Base-by-base conservation (phyloP, 2,113 vertebrate species). In the Tragulus kanchil region DNA sequence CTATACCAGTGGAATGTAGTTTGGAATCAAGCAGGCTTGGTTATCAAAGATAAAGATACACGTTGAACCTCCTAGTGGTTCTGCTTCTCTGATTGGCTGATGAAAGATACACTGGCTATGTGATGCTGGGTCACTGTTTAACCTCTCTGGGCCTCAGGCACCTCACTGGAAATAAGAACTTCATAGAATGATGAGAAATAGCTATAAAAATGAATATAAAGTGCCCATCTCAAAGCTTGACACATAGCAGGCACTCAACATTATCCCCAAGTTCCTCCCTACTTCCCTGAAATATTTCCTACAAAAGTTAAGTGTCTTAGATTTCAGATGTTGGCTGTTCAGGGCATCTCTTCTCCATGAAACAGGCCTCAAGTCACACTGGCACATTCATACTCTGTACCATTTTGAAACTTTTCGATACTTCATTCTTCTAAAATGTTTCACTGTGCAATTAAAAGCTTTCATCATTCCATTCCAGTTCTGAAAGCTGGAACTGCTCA, bases 21-120 rank as follows among this genome's bases (percentile, higher is more conserved):
- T 86, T 79, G 90, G 95, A 95, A 90, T 89, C 61, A 91, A 86
- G 83, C 77, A 90, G 36, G 8, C 59, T 85, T 31, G 10, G 28
- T 84, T 94, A 86, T 89, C 58, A 65, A 84, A 62, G 42, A 77
- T 67, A 59, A 45, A 94, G 54, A 81, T 54, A 81, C 28, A 52
- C 36, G 36, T 36, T 36, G 36, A 36, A 36, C 8, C 45, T 77
- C 45, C 31, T 69, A 50, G 50, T 36, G 62, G n/a, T 67, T 83
- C 75, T 71, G 45, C 36, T 67, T 69, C 94, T 91, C 56, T 26
- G 65, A 93, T 0, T 90, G 52, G 91, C 85, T 19, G 56, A 59
- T 54, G 56, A 89, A 25, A 61, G 23, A 82, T 13, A 36, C 0
- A 78, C 10, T 28, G 71, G 11, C 23, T 73, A 45, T 5, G 26